Evolutionary conservation across 2,797 vertebrate species (phyloP), one percentile per base, ranked within the genome.

Genomic region (Poecilia gillii): DNA sequence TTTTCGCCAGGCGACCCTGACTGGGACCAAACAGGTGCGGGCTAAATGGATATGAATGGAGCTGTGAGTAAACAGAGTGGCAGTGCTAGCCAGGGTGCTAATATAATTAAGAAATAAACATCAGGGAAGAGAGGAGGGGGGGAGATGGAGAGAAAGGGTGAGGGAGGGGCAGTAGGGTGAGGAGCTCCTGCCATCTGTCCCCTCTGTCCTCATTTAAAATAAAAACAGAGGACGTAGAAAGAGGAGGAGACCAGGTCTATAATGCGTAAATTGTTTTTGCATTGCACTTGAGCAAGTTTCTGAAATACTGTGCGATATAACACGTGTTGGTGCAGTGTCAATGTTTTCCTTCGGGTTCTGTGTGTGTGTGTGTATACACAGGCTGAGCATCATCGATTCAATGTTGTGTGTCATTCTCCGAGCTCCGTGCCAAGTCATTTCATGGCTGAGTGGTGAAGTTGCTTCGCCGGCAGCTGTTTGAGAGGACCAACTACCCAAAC

Each of bases 21-120:
- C 96, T 96, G 96, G 90, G 96, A 97, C 97, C 95, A 98, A 98
- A 98, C 98, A 99, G 98, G 98, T 99, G 98, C 96, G 96, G 95
- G 94, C 96, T 98, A 98, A 99, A 99, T 98, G 97, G 97, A 98
- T 97, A 98, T 98, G 98, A 99, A 99, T 99, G 97, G 96, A 97
- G 97, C 97, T 97, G 97, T 98, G 97, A 97, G 97, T 97, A 97
- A 97, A 98, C 96, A 97, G 97, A 97, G 97, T 96, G 96, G 96
- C 95, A 90, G 95, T 95, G 96, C 97, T 96, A 86, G 97, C 97
- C 96, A 97, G 97, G 95, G 95, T 86, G 94, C 97, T 99, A 98
- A 99, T 98, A 97, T 97, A 98, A 98, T 97, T 98, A 99, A 96
- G 96, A 96, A 95, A 96, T 94, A 96, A 98, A 98, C 96, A 98